Percentiles rank a stretch among this genome's conserved stretches.
These are phyloP conservation scores for Erethizon dorsatum DNA, from an alignment of 2,797 vertebrate genomes.

Conservation along the genomic window DNA sequence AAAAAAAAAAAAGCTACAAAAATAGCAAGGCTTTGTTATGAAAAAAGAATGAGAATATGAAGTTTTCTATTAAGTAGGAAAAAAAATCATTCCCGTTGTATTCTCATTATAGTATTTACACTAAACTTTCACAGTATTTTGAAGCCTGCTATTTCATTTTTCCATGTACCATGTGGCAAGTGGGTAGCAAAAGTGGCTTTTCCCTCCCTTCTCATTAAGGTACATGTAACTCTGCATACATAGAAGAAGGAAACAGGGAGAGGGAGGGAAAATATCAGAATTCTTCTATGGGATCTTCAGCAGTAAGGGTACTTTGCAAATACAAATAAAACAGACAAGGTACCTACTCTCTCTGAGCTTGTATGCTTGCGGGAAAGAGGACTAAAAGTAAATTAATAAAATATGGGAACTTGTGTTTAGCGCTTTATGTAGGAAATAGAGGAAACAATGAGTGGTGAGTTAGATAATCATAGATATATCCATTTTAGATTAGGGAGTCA, in stretches of 20 bases:
- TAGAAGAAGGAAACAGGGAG: neutral
- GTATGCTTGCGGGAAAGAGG: neutral
- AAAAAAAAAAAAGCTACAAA: neutral
- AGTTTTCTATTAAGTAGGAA: neutral
- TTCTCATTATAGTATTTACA: slow-evolving; percentile 51
- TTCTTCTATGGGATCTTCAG: neutral
- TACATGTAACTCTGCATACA: neutral
- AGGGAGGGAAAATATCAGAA: neutral
- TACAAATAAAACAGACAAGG: neutral
- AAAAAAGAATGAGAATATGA: slow-evolving; percentile 20
- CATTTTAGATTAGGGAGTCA: neutral
- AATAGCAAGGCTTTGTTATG: slow-evolving; percentile 29
- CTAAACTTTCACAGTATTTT: slow-evolving; percentile 40
- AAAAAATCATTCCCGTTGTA: neutral
- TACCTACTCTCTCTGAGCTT: neutral
- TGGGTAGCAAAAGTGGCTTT: neutral
- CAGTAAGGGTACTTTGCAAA: neutral
- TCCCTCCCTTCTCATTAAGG: neutral
- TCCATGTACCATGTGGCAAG: neutral
- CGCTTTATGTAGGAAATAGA: neutral
- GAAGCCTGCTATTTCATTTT: slow-evolving; percentile 13
- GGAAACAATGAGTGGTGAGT: neutral
- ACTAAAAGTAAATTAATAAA: slow-evolving; percentile 34
- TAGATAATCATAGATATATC: neutral
- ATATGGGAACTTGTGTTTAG: neutral